phyloP scores from a whole-genome alignment of 2,888 invertebrate genomes.

The Dicycla oo region DNA sequence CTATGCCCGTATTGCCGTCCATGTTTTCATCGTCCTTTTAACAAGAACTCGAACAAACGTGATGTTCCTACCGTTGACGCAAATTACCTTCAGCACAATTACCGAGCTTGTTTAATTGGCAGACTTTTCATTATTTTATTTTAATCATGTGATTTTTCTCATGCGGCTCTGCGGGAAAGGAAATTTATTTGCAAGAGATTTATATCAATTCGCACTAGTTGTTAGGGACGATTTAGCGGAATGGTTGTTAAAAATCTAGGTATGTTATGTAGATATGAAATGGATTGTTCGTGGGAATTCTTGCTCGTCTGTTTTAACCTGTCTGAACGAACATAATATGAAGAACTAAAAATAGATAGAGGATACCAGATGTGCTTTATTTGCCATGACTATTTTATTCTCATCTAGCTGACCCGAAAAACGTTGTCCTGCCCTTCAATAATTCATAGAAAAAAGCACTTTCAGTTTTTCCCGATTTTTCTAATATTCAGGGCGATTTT shows the following conservation, averaged over 20 bases:
- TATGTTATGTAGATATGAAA: slow-evolving; percentile 23
- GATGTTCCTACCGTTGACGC: slow-evolving; percentile 19
- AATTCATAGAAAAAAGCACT: not conserved
- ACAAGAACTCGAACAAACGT: slow-evolving; percentile 25
- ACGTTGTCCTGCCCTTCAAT: too few species aligned
- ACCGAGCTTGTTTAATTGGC: slow-evolving; percentile 30
- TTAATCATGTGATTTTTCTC: slow-evolving; percentile 55
- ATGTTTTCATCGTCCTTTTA: slow-evolving; percentile 47
- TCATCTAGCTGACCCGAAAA: not conserved
- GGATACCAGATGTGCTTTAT: not conserved
- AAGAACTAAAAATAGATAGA: slow-evolving; percentile 4
- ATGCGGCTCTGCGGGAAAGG: slow-evolving; percentile 14
- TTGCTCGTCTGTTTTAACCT: slow-evolving; percentile 3
- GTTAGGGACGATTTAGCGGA: slow-evolving; percentile 34
- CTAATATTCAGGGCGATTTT: not conserved
- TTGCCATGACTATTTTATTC: slow-evolving; percentile 1
- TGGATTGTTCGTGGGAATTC: slow-evolving; percentile 23
- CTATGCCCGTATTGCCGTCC: slow-evolving; percentile 17
- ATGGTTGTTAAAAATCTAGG: slow-evolving; percentile 33
- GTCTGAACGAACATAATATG: not conserved
- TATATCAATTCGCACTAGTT: slow-evolving; percentile 54
- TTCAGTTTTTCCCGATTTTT: too few species aligned
- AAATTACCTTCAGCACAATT: slow-evolving; percentile 31
- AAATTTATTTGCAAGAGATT: slow-evolving; percentile 36
- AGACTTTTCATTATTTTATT: slow-evolving; percentile 40